Conservation (phyloP, 1,140 invertebrate genomes). For the Drosophila ercepeae region DNA sequence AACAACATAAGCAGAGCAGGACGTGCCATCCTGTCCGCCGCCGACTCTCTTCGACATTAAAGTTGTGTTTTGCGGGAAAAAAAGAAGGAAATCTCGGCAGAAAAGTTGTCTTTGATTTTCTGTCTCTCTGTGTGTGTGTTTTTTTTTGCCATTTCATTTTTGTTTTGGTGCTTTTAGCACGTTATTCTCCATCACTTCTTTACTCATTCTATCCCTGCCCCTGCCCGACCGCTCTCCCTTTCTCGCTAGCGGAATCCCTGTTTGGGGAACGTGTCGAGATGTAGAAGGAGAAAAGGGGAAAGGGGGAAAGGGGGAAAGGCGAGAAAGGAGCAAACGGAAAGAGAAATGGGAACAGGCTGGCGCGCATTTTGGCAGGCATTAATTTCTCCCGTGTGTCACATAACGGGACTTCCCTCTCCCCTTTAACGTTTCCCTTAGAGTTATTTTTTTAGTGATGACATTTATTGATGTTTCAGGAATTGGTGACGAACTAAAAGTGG, state of each 20-base stretch:
- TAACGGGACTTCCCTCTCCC: conserved; percentile 34
- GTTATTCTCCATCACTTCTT: conserved; percentile 8
- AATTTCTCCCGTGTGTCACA: conserved; percentile 76
- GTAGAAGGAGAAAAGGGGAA: neutral
- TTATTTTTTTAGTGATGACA: neutral
- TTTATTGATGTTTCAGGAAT: neutral
- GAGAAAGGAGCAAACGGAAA: conserved; percentile 1
- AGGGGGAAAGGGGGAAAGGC: too few species aligned
- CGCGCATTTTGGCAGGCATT: conserved; percentile 66
- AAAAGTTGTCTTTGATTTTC: conserved; percentile 40
- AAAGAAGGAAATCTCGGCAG: neutral
- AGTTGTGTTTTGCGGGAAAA: neutral
- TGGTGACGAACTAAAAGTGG: neutral
- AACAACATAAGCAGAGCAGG: neutral
- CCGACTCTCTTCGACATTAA: conserved; percentile 4
- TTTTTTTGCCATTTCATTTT: conserved; percentile 7
- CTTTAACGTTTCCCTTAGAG: neutral
- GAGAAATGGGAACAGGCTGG: conserved; percentile 37
- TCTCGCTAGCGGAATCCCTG: conserved; percentile 13
- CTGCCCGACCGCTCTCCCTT: neutral
- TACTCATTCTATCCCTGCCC: too few species aligned
- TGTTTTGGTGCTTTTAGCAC: conserved; percentile 4
- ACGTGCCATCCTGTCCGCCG: neutral
- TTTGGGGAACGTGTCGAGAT: conserved; percentile 61
- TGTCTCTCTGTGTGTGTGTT: neutral